phyloP scores from a whole-genome alignment of 30 jellyfish, hydroid and myxozoan genomes.

The Chironex yamaguchii region DNA sequence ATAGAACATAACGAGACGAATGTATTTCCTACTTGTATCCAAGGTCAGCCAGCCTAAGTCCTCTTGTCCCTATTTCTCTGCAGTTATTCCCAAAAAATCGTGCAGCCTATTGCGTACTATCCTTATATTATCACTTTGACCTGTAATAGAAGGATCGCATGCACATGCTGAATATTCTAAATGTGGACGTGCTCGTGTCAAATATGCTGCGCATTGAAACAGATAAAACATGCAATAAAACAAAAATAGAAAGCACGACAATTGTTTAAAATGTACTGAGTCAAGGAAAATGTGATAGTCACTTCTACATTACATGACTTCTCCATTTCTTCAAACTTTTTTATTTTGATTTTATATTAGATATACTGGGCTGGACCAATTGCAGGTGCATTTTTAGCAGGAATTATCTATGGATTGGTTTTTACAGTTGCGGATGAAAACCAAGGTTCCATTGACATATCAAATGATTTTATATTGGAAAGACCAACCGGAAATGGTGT shows the following conservation, averaged over 20 bases:
- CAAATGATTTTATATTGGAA: slow-evolving; percentile 54
- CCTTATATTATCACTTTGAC: slow-evolving; percentile 60
- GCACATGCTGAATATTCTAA: slow-evolving; percentile 71
- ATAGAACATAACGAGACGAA: slow-evolving; percentile 30
- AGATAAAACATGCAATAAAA: too few species aligned
- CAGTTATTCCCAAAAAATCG: too few species aligned
- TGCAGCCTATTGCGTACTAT: slow-evolving; percentile 55
- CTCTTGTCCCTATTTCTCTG: too few species aligned
- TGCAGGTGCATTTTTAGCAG: slow-evolving; percentile 71
- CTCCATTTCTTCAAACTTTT: too few species aligned
- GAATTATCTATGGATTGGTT: slow-evolving; percentile 50
- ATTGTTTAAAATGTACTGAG: too few species aligned
- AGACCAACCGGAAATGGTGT: neutral
- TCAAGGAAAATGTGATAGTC: too few species aligned
- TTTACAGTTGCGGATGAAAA: slow-evolving; percentile 58
- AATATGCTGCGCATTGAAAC: too few species aligned
- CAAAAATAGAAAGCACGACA: too few species aligned
- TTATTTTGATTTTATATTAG: slow-evolving; percentile 12
- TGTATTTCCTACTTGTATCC: slow-evolving; percentile 50
- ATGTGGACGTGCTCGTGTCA: slow-evolving; percentile 73
- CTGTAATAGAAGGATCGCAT: slow-evolving; percentile 68
- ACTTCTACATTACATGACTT: too few species aligned
- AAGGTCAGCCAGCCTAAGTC: slow-evolving; percentile 41
- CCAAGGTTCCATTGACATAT: slow-evolving; percentile 53
- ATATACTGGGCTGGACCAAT: slow-evolving; percentile 88